phyloP scores from a whole-genome alignment of 2,888 invertebrate genomes.

The Tryphoninae sp. region DNA sequence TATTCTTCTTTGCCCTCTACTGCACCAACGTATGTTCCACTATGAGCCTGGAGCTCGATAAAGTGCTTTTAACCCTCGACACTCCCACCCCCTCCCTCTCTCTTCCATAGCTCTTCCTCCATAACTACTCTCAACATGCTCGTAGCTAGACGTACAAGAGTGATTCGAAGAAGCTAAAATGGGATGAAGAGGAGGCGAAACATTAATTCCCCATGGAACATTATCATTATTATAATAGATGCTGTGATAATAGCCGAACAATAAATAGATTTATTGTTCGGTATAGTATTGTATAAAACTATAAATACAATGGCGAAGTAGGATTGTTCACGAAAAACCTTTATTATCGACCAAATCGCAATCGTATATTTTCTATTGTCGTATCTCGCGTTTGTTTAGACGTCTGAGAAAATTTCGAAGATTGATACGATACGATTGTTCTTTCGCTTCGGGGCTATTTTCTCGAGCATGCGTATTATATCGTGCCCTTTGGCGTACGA shows the following conservation, averaged over 20 bases:
- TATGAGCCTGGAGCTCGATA: slow-evolving; percentile 44
- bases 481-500: too few relatives aligned
- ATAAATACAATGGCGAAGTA: slow-evolving; percentile 25
- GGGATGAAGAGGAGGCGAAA: too few relatives aligned
- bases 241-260: too few relatives aligned
- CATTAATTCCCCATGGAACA: slow-evolving; percentile 16
- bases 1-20: slow-evolving; percentile 54
- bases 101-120: slow-evolving; percentile 10
- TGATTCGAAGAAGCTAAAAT: background rate
- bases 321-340: slow-evolving; percentile 23
- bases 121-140: too few relatives aligned
- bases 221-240: slow-evolving; percentile 43
- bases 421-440: too few relatives aligned
- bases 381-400: slow-evolving; percentile 15
- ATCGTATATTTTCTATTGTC: slow-evolving; percentile 15
- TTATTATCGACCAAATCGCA: slow-evolving; percentile 49
- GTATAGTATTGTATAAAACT: background rate
- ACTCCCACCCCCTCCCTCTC: background rate
- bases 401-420: too few relatives aligned
- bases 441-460: too few relatives aligned
- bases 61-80: slow-evolving; percentile 43
- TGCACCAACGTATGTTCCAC: slow-evolving; percentile 6
- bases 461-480: too few relatives aligned
- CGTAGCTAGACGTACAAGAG: background rate
- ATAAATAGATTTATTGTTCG: background rate